These are phyloP conservation scores for Lagopus leucura DNA, from an alignment of 2,113 vertebrate species.

Conservation along the genomic window DNA sequence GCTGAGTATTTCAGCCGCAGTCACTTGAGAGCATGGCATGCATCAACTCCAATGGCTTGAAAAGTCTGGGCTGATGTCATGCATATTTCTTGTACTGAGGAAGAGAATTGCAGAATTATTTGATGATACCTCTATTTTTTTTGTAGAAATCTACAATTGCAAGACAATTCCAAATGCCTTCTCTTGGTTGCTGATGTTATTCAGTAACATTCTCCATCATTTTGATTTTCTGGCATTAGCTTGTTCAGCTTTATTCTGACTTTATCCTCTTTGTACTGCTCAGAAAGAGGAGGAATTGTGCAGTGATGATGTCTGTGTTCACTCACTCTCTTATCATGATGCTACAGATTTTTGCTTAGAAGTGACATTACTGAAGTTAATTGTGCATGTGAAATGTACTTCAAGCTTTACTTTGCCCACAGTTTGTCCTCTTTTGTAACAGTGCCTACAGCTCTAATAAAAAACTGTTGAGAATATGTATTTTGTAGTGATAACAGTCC, in stretches of 20 bases:
- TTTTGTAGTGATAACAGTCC: neutral
- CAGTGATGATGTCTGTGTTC: neutral
- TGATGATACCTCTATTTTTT: neutral
- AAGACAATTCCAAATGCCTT: neutral
- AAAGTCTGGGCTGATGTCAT: slow-evolving; percentile 12
- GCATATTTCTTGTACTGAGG: slow-evolving; percentile 2
- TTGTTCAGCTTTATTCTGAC: neutral
- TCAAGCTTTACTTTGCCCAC: neutral
- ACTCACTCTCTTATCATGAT: neutral
- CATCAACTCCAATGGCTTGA: neutral
- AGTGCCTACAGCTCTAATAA: neutral
- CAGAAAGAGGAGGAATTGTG: neutral
- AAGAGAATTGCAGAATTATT: neutral
- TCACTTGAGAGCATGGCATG: slow-evolving; percentile 31
- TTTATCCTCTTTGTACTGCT: neutral
- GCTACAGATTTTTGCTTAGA: neutral
- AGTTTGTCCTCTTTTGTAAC: neutral
- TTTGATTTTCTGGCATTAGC: neutral
- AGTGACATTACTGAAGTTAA: neutral
- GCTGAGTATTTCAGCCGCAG: neutral
- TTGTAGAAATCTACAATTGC: neutral
- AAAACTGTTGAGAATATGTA: neutral
- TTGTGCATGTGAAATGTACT: neutral
- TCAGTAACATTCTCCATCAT: neutral
- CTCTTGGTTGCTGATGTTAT: neutral